Evolutionary conservation across 2,888 invertebrate genomes (phyloP), one percentile per base, ranked within the genome.

Genomic region (Rhamnusium bicolor): DNA sequence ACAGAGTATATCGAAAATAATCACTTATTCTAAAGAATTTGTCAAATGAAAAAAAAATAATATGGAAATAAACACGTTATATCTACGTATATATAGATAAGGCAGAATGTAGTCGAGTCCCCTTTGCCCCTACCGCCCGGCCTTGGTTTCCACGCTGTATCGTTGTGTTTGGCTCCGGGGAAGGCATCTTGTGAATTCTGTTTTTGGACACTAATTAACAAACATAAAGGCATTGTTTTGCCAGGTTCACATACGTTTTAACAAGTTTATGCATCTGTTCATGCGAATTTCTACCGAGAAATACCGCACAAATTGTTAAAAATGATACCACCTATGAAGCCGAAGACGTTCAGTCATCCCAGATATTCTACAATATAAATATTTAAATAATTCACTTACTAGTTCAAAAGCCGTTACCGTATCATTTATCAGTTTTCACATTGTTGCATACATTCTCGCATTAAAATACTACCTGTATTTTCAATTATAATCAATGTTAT

Each of bases 181-280:
- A 69, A 71, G 83, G 85, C 84, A 86, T 85, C 83, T 82, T 79
- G 82, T 78, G 80, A 82, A 84, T 84, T 84, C 83, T 84, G 84
- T 85, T 86, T 86, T 86, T 84, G 83, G 85, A 79, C 83, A 83
- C 85, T 86, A 87, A 86, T 86, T 87, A 87, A 84, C 85, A 85
- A 86, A 85, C 86, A 85, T 86, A 85, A 86, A 86, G 80, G 83
- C 84, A 84, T 85, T 85, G 85, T 85, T 85, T 82, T 80, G 82
- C 73, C 80, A 73, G 80, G 83, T 84, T 84, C 83, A 82, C 84
- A 84, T 83, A 79, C 81, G 82, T 83, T 80, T 81, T 79, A 74
- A 79, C 81, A 77, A 78, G 79, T 81, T 77, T 80, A 80, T 82
- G 80, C 81, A 81, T 82, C 80, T 79, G 81, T 81, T 79, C 79